Base-by-base conservation (phyloP, 2,888 invertebrate genomes). In the Spisula solida region DNA sequence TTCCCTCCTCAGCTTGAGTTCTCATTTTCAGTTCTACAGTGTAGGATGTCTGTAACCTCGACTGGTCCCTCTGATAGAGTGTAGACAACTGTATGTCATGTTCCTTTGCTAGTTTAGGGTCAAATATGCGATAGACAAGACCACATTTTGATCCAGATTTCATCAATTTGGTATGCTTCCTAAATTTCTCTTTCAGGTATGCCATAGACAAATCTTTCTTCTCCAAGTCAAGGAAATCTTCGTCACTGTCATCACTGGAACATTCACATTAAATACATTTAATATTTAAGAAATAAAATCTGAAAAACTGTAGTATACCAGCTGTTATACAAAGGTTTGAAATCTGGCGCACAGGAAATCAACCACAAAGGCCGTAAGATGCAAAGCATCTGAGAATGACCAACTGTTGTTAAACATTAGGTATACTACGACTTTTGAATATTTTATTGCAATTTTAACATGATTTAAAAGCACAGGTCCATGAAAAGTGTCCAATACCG, bases 71-170 rank as follows among this genome's bases (percentile, higher is more conserved):
- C 82, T 93, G 92, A 60, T 87, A 93, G 10, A 93, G 78, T 14
- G 91, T 85, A 5, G 88, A 81, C 16, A 93, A 18, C 81, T 93
- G 92, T 16, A 92, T n/a, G 20, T 92, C 79, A n/a, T 93, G 86
- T 66, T 81, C 82, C 1, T 90, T 88, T 8, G 70, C 78, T 16
- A 82, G 48, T 6, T 84, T 88, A 8, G 87, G 60, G 20, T 88
- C 89, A 31, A 86, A 87, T 12, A 92, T 48, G 5, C 87, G 87
- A 4, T 91, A 18, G 2, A 91, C 87, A 41, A 92, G n/a, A 41
- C 93, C 93, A 88, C 90, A 87, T 41, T 90, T 93, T 5, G 25
- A 47, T 10, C 91, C 90, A 34, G 84, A 51, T 29, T 41, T 20
- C 31, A 89, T 31, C 10, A 82, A n/a, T 14, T 82, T 60, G 4